These are phyloP conservation scores for Plutella xylostella DNA, from an alignment of 2,888 invertebrate genomes.

Conservation along the genomic window DNA sequence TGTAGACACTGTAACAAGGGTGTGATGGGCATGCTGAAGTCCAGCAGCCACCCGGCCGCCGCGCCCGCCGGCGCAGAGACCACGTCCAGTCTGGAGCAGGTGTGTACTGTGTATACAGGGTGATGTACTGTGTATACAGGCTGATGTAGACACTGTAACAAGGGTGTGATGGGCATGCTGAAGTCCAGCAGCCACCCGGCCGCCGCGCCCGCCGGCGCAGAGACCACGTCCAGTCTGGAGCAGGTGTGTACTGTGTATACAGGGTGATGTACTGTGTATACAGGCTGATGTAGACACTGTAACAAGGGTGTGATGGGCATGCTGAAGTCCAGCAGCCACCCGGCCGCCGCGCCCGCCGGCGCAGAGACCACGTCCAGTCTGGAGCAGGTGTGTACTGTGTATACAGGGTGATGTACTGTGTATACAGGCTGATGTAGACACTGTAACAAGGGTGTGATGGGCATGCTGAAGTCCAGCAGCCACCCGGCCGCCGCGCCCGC, in stretches of 20 bases:
- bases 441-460: conserved; percentile 93
- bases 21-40: conserved; percentile 92
- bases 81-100: conserved; percentile 85
- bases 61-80: conserved; percentile 73
- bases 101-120: no score
- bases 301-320: conserved; percentile 94
- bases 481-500: conserved; percentile 56
- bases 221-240: conserved; percentile 83
- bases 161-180: conserved; percentile 94
- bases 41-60: conserved; percentile 63
- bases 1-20: no score
- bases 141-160: no score
- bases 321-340: conserved; percentile 77
- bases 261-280: no score
- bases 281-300: no score
- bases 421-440: no score
- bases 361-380: conserved; percentile 83
- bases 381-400: conserved; percentile 81
- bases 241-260: no score
- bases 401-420: no score
- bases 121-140: no score
- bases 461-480: conserved; percentile 82
- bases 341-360: conserved; percentile 52
- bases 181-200: conserved; percentile 73
- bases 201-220: conserved; percentile 66